A percentile compares a stretch with the other conserved stretches of the same genome.
phyloP scores from a whole-genome alignment of 2,888 invertebrate genomes.

The Stenolophus ochropezus region DNA sequence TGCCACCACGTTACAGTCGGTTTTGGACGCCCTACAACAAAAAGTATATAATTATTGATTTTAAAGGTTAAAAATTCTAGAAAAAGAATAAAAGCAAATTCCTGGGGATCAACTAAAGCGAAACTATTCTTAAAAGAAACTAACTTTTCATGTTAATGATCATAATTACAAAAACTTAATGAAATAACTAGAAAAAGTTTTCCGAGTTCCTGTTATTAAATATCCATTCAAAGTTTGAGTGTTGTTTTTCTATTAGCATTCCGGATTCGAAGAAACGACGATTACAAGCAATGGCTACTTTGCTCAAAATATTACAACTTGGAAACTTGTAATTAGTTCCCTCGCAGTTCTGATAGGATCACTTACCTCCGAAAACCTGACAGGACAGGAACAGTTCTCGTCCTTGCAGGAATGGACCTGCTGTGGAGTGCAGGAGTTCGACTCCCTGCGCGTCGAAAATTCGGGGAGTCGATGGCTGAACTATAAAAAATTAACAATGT shows the following conservation, averaged over 20 bases:
- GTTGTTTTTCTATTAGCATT: constrained; percentile 50
- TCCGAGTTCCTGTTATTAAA: constrained; percentile 38
- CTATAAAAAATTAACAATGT: constrained; percentile 73
- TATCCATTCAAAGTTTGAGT: constrained; percentile 29
- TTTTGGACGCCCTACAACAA: constrained; percentile 82
- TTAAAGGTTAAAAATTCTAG: not conserved
- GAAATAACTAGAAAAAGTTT: constrained; percentile 26
- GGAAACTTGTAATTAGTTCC: constrained; percentile 40
- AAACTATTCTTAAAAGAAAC: not conserved
- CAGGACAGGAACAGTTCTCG: constrained; percentile 89
- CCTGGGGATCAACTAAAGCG: not conserved
- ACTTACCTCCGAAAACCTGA: constrained; percentile 88
- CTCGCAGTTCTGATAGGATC: constrained; percentile 25
- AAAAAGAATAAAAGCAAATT: not conserved
- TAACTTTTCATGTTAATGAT: constrained; percentile 4
- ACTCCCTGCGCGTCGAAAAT: constrained; percentile 89
- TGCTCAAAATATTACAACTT: constrained; percentile 20
- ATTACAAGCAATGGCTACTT: constrained; percentile 37
- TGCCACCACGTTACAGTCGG: constrained; percentile 91
- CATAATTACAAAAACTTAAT: constrained; percentile 38
- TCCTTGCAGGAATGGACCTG: constrained; percentile 91
- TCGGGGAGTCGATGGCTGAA: constrained; percentile 86
- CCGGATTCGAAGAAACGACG: constrained; percentile 29
- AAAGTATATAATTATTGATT: constrained; percentile 4
- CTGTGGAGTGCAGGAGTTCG: constrained; percentile 82